phyloP scores from a whole-genome alignment of 2,888 invertebrate species.

The Frankliniella fusca region DNA sequence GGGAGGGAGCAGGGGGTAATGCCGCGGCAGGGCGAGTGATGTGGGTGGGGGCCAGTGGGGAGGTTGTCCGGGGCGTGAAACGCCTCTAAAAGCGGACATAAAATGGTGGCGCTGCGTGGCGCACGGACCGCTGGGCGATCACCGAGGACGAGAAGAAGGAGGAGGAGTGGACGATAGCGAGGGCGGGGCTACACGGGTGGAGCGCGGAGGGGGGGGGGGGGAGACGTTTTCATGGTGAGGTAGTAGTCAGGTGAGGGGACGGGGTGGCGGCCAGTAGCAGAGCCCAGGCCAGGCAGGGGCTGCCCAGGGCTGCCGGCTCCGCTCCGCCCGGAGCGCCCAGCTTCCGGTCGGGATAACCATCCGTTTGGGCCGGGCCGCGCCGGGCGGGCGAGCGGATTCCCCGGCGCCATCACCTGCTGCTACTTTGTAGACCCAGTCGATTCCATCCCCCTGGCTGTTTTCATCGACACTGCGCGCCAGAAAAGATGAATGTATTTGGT shows the following conservation, averaged over 20 bases:
- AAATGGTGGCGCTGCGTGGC: not conserved
- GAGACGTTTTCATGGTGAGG: too few relatives aligned
- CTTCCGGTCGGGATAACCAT: not conserved
- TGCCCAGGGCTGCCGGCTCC: not conserved
- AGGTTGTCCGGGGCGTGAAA: not conserved
- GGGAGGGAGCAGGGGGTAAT: not conserved
- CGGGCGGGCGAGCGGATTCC: too few relatives aligned
- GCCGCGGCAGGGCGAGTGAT: too few relatives aligned
- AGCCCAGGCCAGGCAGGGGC: not conserved
- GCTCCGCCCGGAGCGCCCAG: not conserved
- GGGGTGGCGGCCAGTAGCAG: not conserved
- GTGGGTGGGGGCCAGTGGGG: not conserved
- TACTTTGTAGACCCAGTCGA: too few relatives aligned
- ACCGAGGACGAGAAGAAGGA: not conserved
- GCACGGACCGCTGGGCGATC: not conserved
- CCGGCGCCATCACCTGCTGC: too few relatives aligned
- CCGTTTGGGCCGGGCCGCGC: not conserved
- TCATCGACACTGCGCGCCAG: too few relatives aligned
- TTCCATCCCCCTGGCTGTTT: too few relatives aligned
- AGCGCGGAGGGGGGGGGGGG: not conserved
- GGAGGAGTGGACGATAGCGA: not conserved
- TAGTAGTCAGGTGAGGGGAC: too few relatives aligned
- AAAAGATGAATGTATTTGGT: too few relatives aligned
- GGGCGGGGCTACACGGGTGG: not conserved
- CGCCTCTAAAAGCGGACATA: conserved; percentile 24